Conservation (phyloP, 2,888 invertebrate species). For the Molorchus minor region DNA sequence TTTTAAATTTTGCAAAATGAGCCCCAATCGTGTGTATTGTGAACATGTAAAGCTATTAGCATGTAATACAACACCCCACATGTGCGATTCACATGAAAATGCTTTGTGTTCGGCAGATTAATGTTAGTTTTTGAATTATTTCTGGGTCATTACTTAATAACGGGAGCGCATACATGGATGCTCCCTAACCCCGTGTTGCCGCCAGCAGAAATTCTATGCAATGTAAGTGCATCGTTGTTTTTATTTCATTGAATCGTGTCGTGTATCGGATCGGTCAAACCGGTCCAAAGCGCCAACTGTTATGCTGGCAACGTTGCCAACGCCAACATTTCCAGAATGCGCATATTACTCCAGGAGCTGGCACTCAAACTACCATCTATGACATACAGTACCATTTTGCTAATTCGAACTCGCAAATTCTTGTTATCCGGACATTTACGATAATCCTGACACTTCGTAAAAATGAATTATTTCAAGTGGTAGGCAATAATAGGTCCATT, state of each 20-base stretch:
- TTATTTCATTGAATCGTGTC: constrained; percentile 39
- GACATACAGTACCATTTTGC: too few species aligned
- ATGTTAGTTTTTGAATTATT: constrained; percentile 33
- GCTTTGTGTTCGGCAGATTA: constrained; percentile 22
- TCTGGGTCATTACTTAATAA: constrained; percentile 34
- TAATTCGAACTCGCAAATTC: too few species aligned
- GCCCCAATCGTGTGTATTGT: constrained; percentile 3
- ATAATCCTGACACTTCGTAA: too few species aligned
- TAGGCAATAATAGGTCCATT: too few species aligned
- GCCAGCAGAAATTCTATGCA: constrained; percentile 34
- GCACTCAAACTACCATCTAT: too few species aligned
- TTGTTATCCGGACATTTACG: too few species aligned
- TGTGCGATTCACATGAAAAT: constrained; percentile 8
- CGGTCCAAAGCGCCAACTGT: constrained; percentile 46
- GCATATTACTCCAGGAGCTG: too few species aligned
- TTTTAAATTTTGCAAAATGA: constrained; percentile 4
- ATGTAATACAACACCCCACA: constrained; percentile 6
- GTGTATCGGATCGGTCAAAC: constrained; percentile 39
- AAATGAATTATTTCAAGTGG: too few species aligned
- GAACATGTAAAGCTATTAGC: constrained; percentile 12
- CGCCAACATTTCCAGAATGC: constrained; percentile 24
- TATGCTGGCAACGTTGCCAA: constrained; percentile 34
- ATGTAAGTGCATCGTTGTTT: constrained; percentile 35
- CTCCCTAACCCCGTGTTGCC: constrained; percentile 29
- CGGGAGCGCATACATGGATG: constrained; percentile 34